These are phyloP conservation scores for Argyrosomus japonicus DNA, from an alignment of 2,113 vertebrate genomes.

Conservation along the genomic window DNA sequence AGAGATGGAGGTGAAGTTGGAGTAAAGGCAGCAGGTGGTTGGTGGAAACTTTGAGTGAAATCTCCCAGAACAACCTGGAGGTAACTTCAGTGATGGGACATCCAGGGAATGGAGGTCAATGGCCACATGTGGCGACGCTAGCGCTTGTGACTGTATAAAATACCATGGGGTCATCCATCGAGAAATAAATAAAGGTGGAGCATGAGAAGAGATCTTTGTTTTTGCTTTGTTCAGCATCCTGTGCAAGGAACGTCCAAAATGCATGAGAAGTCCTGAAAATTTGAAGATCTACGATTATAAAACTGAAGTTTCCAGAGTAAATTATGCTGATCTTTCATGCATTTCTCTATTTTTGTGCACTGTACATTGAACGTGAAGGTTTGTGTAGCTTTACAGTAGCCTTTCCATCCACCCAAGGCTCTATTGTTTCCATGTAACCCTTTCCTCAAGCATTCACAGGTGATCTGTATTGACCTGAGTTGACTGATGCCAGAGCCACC, in stretches of 20 bases:
- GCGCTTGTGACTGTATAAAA: too few species aligned
- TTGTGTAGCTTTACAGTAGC: background rate
- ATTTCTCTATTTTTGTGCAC: background rate
- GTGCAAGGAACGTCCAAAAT: background rate
- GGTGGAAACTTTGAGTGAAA: too few species aligned
- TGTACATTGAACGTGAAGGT: background rate
- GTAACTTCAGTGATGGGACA: background rate
- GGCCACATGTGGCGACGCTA: too few species aligned
- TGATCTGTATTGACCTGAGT: slow-evolving; percentile 43
- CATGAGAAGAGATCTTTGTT: too few species aligned
- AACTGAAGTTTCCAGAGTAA: background rate
- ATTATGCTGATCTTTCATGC: background rate
- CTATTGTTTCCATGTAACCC: background rate
- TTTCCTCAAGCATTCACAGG: slow-evolving; percentile 53
- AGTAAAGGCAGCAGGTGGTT: background rate
- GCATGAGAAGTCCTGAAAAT: background rate
- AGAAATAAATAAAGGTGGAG: too few species aligned
- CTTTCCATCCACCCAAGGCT: slow-evolving; percentile 11
- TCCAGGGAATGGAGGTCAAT: too few species aligned
- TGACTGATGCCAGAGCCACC: slow-evolving; percentile 52
- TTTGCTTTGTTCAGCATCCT: too few species aligned
- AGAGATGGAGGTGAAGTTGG: background rate
- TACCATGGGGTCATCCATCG: too few species aligned
- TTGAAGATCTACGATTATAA: background rate
- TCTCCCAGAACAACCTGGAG: background rate